phyloP scores from a whole-genome alignment of 2,888 invertebrate genomes.

The Lasioglossum lativentre region DNA sequence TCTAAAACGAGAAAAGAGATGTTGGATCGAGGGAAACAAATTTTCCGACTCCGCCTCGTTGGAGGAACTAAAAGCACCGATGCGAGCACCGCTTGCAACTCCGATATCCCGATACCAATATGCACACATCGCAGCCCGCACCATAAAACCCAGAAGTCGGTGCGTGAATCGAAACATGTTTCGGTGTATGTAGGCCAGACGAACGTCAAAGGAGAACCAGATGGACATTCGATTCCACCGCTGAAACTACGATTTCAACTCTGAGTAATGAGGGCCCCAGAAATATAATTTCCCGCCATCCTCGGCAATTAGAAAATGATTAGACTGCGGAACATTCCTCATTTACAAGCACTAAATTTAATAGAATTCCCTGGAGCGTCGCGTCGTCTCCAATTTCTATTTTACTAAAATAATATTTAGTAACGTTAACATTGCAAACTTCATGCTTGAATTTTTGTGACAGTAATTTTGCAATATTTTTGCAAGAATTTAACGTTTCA shows the following conservation, averaged over 20 bases:
- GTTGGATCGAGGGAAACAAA: not conserved
- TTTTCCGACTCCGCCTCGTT: not conserved
- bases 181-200: not conserved
- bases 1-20: not conserved
- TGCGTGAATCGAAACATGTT: constrained; percentile 1
- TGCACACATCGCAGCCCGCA: not conserved
- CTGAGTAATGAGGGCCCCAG: not conserved
- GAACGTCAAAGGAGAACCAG: not conserved
- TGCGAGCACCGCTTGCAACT: not conserved
- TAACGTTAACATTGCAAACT: not conserved
- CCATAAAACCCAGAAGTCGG: not conserved
- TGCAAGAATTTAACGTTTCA: too few relatives aligned
- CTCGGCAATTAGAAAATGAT: not conserved
- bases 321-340: not conserved
- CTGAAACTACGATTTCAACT: not conserved
- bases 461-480: not conserved
- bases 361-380: not conserved
- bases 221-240: not conserved
- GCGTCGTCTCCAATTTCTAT: not conserved
- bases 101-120: not conserved
- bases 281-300: not conserved
- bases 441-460: not conserved
- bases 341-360: not conserved
- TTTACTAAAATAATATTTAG: not conserved
- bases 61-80: not conserved